Conservation (phyloP, 2,888 invertebrate genomes). For the Dysmachus trigonus region DNA sequence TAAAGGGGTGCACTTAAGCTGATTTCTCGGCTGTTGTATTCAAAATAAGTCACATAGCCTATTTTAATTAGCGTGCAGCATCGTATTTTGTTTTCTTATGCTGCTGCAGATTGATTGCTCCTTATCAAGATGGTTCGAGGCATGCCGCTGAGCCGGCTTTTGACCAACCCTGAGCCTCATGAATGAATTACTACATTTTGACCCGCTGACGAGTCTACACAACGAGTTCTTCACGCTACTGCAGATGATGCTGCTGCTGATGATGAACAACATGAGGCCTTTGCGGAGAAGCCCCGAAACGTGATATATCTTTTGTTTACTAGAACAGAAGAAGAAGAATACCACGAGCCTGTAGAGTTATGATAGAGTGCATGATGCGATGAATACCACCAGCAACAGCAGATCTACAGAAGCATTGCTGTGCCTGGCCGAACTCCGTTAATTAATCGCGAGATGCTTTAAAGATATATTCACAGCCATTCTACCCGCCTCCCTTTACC, state of each 20-base stretch:
- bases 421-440: background rate
- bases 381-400: background rate
- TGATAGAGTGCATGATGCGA: background rate
- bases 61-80: background rate
- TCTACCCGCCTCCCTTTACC: background rate
- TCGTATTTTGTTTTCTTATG: no score
- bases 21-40: background rate
- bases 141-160: background rate
- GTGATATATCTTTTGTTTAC: background rate
- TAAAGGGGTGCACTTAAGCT: background rate
- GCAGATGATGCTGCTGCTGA: background rate
- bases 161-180: background rate
- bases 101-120: background rate
- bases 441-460: background rate
- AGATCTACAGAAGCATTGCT: background rate
- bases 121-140: background rate
- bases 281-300: background rate
- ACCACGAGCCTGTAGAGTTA: background rate
- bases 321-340: background rate
- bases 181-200: background rate
- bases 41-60: background rate
- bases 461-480: background rate
- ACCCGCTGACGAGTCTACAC: background rate
- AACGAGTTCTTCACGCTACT: background rate
- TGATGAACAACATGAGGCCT: background rate